phyloP scores from a whole-genome alignment of 2,797 vertebrate species.

The Sebastes reedi region DNA sequence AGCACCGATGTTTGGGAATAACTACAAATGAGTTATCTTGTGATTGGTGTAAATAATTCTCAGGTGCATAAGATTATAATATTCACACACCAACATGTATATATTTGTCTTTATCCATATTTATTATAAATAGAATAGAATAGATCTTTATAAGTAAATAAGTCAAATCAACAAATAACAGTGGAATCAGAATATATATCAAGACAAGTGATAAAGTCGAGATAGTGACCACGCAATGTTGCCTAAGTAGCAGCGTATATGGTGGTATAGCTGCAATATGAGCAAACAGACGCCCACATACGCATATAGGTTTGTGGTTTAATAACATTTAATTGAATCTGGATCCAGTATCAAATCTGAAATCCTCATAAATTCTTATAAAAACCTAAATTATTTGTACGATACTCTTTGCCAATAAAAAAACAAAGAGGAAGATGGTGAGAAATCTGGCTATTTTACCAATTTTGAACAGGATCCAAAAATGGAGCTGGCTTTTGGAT shows the following conservation, averaged over 20 bases:
- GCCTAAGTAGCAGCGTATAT: too few relatives aligned
- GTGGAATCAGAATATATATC: too few relatives aligned
- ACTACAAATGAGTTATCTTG: neutral
- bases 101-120: neutral
- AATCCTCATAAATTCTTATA: neutral
- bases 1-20: neutral
- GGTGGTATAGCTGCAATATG: too few relatives aligned
- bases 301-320: neutral
- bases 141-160: too few relatives aligned
- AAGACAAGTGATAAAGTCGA: too few relatives aligned
- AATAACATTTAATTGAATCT: neutral
- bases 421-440: neutral
- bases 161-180: too few relatives aligned
- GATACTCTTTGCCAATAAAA: neutral
- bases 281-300: neutral
- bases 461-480: neutral
- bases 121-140: neutral
- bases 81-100: neutral
- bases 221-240: too few relatives aligned
- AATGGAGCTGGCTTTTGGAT: neutral
- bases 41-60: neutral
- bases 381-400: neutral
- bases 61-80: neutral
- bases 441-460: neutral
- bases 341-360: neutral